Conservation (phyloP, 2,888 invertebrate genomes). For the Latrodectus elegans region DNA sequence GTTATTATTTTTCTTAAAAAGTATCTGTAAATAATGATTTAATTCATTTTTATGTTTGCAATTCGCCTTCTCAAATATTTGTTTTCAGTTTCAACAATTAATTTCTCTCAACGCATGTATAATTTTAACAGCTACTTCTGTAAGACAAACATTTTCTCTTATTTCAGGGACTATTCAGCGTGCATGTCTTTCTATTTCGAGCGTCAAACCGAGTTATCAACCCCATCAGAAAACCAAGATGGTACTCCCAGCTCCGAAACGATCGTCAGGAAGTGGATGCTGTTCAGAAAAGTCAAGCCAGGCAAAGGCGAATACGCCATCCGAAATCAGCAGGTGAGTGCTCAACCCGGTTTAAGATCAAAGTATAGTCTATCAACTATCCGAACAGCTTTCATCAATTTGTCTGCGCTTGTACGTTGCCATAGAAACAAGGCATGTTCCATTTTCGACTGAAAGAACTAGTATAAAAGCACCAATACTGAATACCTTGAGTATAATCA, state of each 20-base stretch:
- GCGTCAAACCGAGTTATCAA: background rate
- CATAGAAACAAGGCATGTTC: no score
- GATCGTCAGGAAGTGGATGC: slow-evolving; percentile 50
- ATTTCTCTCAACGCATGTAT: background rate
- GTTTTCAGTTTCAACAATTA: no score
- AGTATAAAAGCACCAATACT: no score
- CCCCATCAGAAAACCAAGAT: background rate
- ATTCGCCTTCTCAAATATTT: no score
- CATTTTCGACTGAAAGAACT: no score
- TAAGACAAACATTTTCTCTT: slow-evolving; percentile 11
- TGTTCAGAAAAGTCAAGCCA: slow-evolving; percentile 47
- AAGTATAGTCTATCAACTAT: background rate
- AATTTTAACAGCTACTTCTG: background rate
- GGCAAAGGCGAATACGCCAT: slow-evolving; percentile 61
- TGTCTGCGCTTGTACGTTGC: no score
- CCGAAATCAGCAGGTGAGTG: slow-evolving; percentile 59
- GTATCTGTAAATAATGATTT: no score
- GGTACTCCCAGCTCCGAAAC: background rate
- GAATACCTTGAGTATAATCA: no score
- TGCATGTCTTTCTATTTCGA: slow-evolving; percentile 70
- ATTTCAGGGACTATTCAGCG: slow-evolving; percentile 70
- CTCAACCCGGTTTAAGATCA: background rate
- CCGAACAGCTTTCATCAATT: no score
- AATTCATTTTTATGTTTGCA: no score
- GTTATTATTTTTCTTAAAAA: no score